phyloP scores from a whole-genome alignment of 2,888 invertebrate genomes.

The Endotricha flammealis region DNA sequence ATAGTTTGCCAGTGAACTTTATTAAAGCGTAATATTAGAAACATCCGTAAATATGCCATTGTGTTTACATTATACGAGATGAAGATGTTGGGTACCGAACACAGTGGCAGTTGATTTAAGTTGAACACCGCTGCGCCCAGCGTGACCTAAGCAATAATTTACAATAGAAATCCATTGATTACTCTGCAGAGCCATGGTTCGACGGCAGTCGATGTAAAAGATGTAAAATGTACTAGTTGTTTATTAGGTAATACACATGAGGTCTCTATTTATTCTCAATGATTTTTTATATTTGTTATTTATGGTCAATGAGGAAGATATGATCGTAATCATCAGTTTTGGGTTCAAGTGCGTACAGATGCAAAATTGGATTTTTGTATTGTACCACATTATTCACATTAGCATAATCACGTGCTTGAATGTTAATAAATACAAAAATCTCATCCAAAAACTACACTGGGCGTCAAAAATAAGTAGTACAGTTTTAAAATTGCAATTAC shows the following conservation, averaged over 20 bases:
- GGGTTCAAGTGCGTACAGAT: no score
- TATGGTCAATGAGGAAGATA: no score
- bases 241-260: slow-evolving; percentile 9
- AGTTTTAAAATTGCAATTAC: no score
- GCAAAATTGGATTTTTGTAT: no score
- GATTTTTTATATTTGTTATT: no score
- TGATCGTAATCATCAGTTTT: no score
- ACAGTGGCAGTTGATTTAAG: slow-evolving; percentile 44
- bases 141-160: slow-evolving; percentile 37
- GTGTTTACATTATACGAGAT: slow-evolving; percentile 22
- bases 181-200: slow-evolving; percentile 18
- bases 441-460: no score
- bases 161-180: slow-evolving; percentile 25
- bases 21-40: slow-evolving; percentile 3
- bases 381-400: no score
- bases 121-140: slow-evolving; percentile 48
- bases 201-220: slow-evolving; percentile 15
- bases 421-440: no score
- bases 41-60: slow-evolving; percentile 35
- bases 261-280: slow-evolving; percentile 10
- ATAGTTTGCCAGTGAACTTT: no score
- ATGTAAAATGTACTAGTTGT: slow-evolving; percentile 14
- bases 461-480: no score
- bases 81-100: slow-evolving; percentile 23
- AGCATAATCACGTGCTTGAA: no score